phyloP scores from a whole-genome alignment of 2,888 invertebrate genomes.

The Endotricha flammealis region DNA sequence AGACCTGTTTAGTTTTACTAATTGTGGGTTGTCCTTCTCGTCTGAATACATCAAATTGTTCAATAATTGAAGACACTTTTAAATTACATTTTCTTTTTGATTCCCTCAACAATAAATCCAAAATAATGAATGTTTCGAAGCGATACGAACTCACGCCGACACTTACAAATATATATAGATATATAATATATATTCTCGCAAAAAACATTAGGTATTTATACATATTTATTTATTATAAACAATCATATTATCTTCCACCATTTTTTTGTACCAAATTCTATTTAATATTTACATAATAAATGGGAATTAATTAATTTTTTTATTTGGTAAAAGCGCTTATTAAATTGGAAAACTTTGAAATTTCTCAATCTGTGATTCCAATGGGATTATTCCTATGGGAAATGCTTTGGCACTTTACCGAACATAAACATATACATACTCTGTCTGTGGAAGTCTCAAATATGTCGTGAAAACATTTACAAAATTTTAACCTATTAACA shows the following conservation, averaged over 20 bases:
- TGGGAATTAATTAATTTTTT: constrained; percentile 47
- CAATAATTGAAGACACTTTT: too few species aligned
- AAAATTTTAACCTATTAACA: constrained; percentile 73
- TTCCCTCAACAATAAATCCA: too few species aligned
- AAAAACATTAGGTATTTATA: too few species aligned
- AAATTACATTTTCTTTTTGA: too few species aligned
- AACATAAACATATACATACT: constrained; percentile 33
- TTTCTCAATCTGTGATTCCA: too few species aligned
- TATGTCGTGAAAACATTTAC: constrained; percentile 51
- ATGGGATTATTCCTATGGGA: too few species aligned
- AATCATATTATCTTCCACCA: constrained; percentile 61
- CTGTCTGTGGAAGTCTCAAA: constrained; percentile 30
- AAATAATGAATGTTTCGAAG: not conserved
- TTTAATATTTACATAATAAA: constrained; percentile 60
- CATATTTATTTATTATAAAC: constrained; percentile 20
- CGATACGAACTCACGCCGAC: not conserved
- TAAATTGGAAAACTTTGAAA: constrained; percentile 25
- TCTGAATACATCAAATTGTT: too few species aligned
- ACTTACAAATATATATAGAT: not conserved
- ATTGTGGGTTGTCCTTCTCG: too few species aligned
- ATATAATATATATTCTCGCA: constrained; percentile 12
- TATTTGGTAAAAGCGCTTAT: constrained; percentile 72
- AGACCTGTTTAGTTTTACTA: too few species aligned
- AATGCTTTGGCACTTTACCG: constrained; percentile 64
- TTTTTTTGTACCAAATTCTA: constrained; percentile 72